These are phyloP conservation scores for Pseudomyrmex cubaensis DNA, from an alignment of 1,140 invertebrate species.

Conservation along the genomic window DNA sequence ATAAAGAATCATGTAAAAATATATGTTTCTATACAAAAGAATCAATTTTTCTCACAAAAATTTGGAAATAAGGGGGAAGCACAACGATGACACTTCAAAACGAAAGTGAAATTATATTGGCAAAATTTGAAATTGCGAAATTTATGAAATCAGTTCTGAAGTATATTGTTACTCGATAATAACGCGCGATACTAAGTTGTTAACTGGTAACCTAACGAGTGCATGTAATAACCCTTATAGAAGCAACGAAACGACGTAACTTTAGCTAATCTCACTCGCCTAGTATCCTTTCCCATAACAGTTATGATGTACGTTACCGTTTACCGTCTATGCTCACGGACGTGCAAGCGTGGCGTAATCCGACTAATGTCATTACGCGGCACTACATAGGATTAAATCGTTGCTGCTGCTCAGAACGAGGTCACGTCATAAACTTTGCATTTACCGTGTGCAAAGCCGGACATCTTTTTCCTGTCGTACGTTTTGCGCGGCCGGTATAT, in stretches of 20 bases:
- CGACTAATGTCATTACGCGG: conserved; percentile 71
- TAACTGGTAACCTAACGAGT: conserved; percentile 48
- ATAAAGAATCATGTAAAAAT: background rate
- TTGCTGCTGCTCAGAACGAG: conserved; percentile 53
- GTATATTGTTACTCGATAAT: background rate
- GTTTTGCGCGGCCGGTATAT: conserved; percentile 23
- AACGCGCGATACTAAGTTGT: conserved; percentile 24
- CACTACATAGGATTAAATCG: conserved; percentile 69
- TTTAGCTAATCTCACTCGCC: conserved; percentile 68
- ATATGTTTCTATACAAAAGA: background rate
- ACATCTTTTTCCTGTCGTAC: conserved; percentile 46
- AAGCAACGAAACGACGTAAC: conserved; percentile 62
- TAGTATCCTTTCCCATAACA: conserved; percentile 63
- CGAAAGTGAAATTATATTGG: background rate
- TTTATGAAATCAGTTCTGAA: background rate
- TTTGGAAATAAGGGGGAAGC: background rate
- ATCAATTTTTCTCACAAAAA: background rate
- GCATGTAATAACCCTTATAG: conserved; percentile 42
- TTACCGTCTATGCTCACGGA: conserved; percentile 63
- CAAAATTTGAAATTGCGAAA: background rate
- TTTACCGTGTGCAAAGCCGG: conserved; percentile 43
- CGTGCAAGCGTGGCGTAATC: conserved; percentile 64
- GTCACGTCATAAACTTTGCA: conserved; percentile 66
- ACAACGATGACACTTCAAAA: background rate
- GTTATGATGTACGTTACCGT: conserved; percentile 72